Evolutionary conservation across 2,113 vertebrate species (phyloP), one percentile per base, ranked within the genome.

Genomic region (Anolis sagrei): DNA sequence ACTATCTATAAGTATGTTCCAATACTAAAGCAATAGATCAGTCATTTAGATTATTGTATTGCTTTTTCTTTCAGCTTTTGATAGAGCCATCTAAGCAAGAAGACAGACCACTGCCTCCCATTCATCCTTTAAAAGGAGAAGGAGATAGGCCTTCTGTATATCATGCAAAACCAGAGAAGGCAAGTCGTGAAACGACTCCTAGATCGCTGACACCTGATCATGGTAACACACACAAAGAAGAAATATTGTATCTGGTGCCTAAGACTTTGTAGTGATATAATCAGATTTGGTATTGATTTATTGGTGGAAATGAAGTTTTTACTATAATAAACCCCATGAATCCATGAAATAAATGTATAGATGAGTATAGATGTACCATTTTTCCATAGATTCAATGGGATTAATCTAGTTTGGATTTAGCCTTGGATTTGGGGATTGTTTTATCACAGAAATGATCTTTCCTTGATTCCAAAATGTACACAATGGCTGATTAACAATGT

Each of bases 11-110:
- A 62, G 61, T 62, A 14, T 14, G 13, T 62, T 62, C 61, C 61
- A 62, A 27, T 72, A 49, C 14, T 9, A 82, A 73, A 83, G 62
- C 3, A 25, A 1, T 68, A 81, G 64, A 13, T 25, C 79, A 5
- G 75, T 9, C 13, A 14, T 87, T 84, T 89, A 84, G 61, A 66
- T 32, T 48, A 85, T 83, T 29, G 84, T 86, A 0, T 83, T 83
- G 58, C 49, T 82, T n/a, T 70, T 91, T 89, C 7, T 49, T 86
- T 54, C 32, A 87, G 78, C 7, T 9, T 81, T 34, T 66, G 66
- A 5, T 11, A 88, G 87, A 86, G 77, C 4, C 49, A 21, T 44
- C 44, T 81, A 77, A 88, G 85, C 29, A 0, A 54, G 0, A 0
- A 82, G 23, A 8, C 81, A 64, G 25, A 7, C 36, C 83, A 48